These are phyloP conservation scores for Dreissena polymorpha DNA, from an alignment of 1,140 invertebrate genomes.

Conservation along the genomic window DNA sequence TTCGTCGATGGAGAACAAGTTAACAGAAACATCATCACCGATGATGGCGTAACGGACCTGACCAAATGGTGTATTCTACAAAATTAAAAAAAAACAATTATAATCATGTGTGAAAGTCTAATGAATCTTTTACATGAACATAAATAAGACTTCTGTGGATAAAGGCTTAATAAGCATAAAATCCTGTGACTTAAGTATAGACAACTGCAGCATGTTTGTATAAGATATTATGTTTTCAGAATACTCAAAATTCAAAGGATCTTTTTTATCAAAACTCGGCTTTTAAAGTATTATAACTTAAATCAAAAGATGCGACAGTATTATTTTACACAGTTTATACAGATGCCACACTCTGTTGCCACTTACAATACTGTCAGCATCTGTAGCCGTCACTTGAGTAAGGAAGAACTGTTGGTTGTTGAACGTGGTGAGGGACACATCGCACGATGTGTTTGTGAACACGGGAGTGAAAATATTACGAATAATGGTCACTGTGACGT, in stretches of 20 bases:
- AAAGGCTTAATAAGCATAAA: too few relatives aligned
- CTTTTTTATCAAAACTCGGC: too few relatives aligned
- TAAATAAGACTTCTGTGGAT: too few relatives aligned
- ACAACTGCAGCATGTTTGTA: too few relatives aligned
- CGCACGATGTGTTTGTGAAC: conserved; percentile 58
- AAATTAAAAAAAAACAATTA: not conserved
- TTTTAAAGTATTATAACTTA: too few relatives aligned
- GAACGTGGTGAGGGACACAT: conserved; percentile 33
- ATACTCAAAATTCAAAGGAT: too few relatives aligned
- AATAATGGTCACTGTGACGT: conserved; percentile 62
- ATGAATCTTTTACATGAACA: too few relatives aligned
- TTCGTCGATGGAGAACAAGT: conserved; percentile 78
- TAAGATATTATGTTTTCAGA: too few relatives aligned
- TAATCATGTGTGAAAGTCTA: too few relatives aligned
- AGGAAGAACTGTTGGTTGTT: conserved; percentile 38
- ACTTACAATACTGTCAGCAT: conserved; percentile 80
- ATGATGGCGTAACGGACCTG: conserved; percentile 62
- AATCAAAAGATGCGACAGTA: too few relatives aligned
- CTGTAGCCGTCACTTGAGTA: conserved; percentile 62
- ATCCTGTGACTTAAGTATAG: too few relatives aligned
- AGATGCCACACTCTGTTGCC: not conserved
- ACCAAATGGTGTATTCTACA: conserved; percentile 64
- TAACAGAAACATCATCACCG: conserved; percentile 60
- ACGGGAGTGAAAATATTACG: conserved; percentile 60
- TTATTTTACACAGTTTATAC: too few relatives aligned